Evolutionary conservation across 2,113 vertebrate genomes (phyloP), one percentile per base, ranked within the genome.

Genomic region (Limanda limanda): DNA sequence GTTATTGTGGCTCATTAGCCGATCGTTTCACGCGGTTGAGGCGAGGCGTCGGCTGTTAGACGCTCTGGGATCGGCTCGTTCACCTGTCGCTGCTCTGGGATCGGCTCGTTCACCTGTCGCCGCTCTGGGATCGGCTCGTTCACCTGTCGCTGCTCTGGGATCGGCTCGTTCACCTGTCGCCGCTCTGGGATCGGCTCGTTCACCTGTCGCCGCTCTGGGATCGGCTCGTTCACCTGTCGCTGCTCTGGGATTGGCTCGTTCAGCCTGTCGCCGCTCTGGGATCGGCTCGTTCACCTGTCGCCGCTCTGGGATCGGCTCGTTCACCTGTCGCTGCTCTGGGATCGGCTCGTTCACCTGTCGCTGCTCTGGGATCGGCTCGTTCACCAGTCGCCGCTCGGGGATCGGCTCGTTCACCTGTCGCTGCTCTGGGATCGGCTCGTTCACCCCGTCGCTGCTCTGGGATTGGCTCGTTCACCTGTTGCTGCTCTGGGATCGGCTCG

Each of bases 11-110:
- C 5, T 1, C 31, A 31, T 31, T 8, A 31, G 31, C 31, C 31
- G 31, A 31, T 31, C 1, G 31, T 48, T 48, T 48, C 45, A 48
- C 15, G 45, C 5, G 4, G 45, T 18, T 3, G 15, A 48, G 18
- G 45, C 45, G 45, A 40, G 12, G 24, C 25, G 1, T 35, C 14
- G 9, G 7, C 48, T 54, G 25, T 74, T 61, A 68, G 3, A 9
- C 24, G 11, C 58, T 71, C 24, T 52, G 69, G 42, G 35, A 80
- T 64, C 62, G 48, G 12, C 65, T 17, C 23, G 42, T 27, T 92
- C 88, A 90, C 88, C 87, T 88, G 89, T 86, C 72, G 68, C 81
- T 14, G 72, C 56, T 18, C 11, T 0, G 75, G 68, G 87, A 84
- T 87, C 85, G 25, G 25, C 25, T 25, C 25, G 25, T 25, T 25